Evolutionary conservation across 2,113 vertebrate species (phyloP).

Genomic region (Brienomyrus longianalis): DNA sequence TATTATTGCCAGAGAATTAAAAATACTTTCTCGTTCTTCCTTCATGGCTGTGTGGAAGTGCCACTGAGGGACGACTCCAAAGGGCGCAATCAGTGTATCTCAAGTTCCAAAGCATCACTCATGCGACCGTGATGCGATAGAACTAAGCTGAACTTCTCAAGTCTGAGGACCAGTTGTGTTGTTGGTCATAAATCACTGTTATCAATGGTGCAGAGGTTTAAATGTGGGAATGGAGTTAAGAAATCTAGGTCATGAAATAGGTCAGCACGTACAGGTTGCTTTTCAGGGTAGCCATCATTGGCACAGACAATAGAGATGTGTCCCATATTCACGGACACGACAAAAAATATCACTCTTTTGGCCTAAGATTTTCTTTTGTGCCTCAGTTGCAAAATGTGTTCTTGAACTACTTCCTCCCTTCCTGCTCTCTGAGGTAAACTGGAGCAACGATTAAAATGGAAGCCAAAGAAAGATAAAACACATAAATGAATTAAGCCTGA

Average conservation of each 20-base stretch:
- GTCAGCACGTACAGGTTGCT: not conserved
- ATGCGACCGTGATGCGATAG: not conserved
- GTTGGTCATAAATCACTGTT: slow-evolving; percentile 23
- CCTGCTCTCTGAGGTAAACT: not conserved
- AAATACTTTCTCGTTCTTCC: not conserved
- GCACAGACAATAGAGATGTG: slow-evolving; percentile 16
- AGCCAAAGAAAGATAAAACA: not conserved
- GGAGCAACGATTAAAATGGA: not conserved
- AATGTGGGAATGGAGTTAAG: slow-evolving; percentile 11
- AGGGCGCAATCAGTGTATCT: not conserved
- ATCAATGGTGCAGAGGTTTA: not conserved
- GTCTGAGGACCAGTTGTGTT: slow-evolving; percentile 6
- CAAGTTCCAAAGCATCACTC: not conserved
- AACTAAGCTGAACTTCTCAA: slow-evolving; percentile 2
- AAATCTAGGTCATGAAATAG: slow-evolving; percentile 26
- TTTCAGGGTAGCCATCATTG: slow-evolving; percentile 11
- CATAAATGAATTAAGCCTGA: not conserved
- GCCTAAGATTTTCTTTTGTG: slow-evolving; percentile 2
- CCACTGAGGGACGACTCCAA: not conserved
- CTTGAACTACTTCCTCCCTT: not conserved
- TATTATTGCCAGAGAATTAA: not conserved
- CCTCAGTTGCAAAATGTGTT: not conserved
- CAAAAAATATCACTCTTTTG: not conserved
- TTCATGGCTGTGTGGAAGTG: not conserved
- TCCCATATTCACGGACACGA: not conserved